A percentile compares a stretch with the other conserved stretches of the same genome.
Evolutionary conservation across 2,797 vertebrate genomes (phyloP).

Genomic region (Sylvia borin): DNA sequence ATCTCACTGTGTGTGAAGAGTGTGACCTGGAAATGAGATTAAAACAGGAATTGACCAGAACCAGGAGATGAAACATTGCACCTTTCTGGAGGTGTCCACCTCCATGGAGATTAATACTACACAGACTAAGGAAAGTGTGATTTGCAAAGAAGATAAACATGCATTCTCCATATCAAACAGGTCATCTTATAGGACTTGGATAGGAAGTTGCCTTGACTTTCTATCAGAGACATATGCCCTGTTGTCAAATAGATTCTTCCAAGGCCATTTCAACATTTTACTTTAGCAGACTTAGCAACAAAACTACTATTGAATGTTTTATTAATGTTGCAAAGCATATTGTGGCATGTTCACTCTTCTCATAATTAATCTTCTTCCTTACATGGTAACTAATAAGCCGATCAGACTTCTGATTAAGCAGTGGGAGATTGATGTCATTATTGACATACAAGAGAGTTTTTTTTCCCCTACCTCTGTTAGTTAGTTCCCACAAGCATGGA

Average conservation of each 20-base stretch:
- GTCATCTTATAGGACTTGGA: not conserved
- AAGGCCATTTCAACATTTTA: not conserved
- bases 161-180: not conserved
- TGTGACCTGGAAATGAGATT: constrained; percentile 51
- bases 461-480: not conserved
- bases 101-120: constrained; percentile 32
- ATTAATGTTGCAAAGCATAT: constrained; percentile 15
- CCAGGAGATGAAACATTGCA: constrained; percentile 5
- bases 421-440: not conserved
- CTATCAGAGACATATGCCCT: not conserved
- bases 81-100: constrained; percentile 4
- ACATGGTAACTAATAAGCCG: not conserved
- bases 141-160: constrained; percentile 41
- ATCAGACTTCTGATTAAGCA: constrained; percentile 23
- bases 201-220: constrained; percentile 3
- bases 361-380: constrained; percentile 17
- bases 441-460: not conserved
- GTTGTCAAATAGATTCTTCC: not conserved
- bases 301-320: not conserved
- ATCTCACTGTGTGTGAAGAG: constrained; percentile 12
- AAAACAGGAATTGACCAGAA: constrained; percentile 50
- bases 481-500: not conserved
- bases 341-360: not conserved
- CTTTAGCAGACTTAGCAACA: not conserved
- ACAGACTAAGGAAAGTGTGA: not conserved